Evolutionary conservation across 1,140 invertebrate genomes (phyloP).

Genomic region (Bombus ignitus): DNA sequence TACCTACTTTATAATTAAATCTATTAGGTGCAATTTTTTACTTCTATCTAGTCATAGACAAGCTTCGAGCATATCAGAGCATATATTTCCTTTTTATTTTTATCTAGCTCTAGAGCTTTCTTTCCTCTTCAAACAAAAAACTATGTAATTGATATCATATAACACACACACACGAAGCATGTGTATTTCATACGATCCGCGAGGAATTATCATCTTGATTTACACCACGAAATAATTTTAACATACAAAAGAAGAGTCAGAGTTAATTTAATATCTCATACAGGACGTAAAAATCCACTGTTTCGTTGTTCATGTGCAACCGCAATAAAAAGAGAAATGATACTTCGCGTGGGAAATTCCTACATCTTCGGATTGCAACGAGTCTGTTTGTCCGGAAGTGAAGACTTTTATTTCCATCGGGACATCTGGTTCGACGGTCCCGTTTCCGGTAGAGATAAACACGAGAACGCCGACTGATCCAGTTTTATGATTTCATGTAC

Average conservation of each 20-base stretch:
- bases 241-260: background rate
- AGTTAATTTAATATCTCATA: conserved; percentile 7
- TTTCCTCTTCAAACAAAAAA: background rate
- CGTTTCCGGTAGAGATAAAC: background rate
- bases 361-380: background rate
- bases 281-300: background rate
- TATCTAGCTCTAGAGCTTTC: background rate
- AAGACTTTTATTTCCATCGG: conserved; percentile 45
- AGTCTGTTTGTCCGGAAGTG: background rate
- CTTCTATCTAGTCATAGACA: background rate
- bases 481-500: conserved; percentile 27
- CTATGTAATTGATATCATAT: background rate
- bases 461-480: conserved; percentile 18
- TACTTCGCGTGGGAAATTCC: background rate
- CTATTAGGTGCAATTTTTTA: background rate
- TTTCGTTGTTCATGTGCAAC: background rate
- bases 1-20: background rate
- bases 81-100: background rate
- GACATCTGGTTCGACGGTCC: conserved; percentile 34
- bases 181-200: background rate
- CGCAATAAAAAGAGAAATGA: conserved; percentile 25
- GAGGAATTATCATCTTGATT: background rate
- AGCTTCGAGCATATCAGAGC: background rate
- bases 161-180: background rate
- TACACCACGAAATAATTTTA: background rate